Evolutionary conservation across 2,797 vertebrate species (phyloP), one percentile per base, ranked within the genome.

Genomic region (Molossus alvarezi): DNA sequence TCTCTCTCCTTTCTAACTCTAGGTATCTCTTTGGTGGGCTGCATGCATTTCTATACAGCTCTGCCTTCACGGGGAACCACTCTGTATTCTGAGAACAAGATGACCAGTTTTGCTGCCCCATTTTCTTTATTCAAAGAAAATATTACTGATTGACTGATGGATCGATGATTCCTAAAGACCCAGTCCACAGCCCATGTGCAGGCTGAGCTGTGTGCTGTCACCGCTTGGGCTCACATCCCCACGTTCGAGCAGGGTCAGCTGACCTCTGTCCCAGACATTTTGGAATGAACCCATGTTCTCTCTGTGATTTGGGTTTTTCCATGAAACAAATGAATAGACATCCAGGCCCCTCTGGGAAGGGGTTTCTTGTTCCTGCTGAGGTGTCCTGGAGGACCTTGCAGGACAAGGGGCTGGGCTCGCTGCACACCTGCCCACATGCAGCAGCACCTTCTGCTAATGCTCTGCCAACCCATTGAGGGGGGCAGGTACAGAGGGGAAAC

Each of bases 71-170:
- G 25, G 33, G 9, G 29, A 67, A 27, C 23, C 29, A 0, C 45
- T 58, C n/a, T 33, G 17, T 21, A 25, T 9, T 51, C 64, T 45
- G 14, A 53, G 73, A 64, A 48, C n/a, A 33, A n/a, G 41, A 29
- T 0, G 48, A 1, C 10, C 17, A 0, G 6, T 45, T 62, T 67
- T 51, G 13, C 29, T 7, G 21, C n/a, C 72, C 79, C 7, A 0
- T 21, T 64, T 88, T 48, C 57, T 48, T 64, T 41, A 17, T 29
- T 15, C 1, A 0, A 58, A 80, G 64, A 55, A 58, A 79, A 29
- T 5, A 17, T 8, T 25, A 5, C 25, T 2, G 17, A 18, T 0
- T 0, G 18, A 53, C 0, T 0, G 9, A 25, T 2, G 0, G 2
- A 17, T 0, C 0, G 0, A 3, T 9, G 3, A n/a, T 62, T 5